Evolutionary conservation across 92 coral and sea anemone genomes (phyloP).

Genomic region (Palythoa heliodiscus): DNA sequence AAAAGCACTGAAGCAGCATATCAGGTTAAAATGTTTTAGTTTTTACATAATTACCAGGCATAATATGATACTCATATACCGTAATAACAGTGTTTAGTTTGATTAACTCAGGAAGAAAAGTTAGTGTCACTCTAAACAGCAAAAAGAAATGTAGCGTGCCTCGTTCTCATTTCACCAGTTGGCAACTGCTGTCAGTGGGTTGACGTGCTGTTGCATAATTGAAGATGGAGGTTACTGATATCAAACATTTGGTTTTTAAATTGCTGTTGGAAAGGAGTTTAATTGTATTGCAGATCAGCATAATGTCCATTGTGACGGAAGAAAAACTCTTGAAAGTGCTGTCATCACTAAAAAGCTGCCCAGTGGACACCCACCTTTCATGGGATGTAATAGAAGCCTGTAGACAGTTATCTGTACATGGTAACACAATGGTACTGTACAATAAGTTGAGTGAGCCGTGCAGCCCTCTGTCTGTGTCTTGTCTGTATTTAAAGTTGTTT

Average conservation of each 20-base stretch:
- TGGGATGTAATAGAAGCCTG: slow-evolving; percentile 43
- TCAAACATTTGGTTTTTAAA: not conserved
- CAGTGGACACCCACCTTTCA: slow-evolving; percentile 4
- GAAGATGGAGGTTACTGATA: too few species aligned
- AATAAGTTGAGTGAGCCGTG: not conserved
- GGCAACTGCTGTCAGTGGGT: too few species aligned
- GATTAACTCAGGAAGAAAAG: too few species aligned
- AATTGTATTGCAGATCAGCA: slow-evolving; percentile 11
- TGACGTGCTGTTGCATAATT: too few species aligned
- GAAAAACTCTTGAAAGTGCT: slow-evolving; percentile 20
- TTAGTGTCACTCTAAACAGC: too few species aligned
- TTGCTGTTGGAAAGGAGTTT: not conserved
- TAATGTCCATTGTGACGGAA: slow-evolving; percentile 25
- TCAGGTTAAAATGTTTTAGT: too few species aligned
- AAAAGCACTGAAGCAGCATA: too few species aligned
- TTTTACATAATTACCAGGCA: too few species aligned
- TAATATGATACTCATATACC: too few species aligned
- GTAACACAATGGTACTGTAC: slow-evolving; percentile 9
- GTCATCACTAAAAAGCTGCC: slow-evolving; percentile 19
- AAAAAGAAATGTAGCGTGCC: too few species aligned
- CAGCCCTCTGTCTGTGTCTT: not conserved
- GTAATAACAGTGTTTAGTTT: too few species aligned
- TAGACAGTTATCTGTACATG: slow-evolving; percentile 6
- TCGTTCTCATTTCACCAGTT: too few species aligned
- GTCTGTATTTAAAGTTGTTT: slow-evolving; percentile 27